Conservation (phyloP, 1,140 invertebrate genomes). For the Polypedilum pembai region DNA sequence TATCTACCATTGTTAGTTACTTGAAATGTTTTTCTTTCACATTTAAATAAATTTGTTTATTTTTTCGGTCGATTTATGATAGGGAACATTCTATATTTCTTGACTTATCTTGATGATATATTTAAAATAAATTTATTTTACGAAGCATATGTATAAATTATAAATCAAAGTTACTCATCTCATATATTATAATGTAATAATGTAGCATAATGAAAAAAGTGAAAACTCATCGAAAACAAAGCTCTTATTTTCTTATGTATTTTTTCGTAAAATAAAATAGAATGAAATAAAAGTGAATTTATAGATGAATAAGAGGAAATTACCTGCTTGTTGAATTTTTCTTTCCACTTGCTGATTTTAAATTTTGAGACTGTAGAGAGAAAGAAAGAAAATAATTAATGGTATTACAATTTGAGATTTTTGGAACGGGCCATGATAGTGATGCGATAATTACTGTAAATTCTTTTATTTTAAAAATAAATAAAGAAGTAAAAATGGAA, state of each 20-base stretch:
- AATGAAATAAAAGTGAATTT: not conserved
- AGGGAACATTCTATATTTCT: not conserved
- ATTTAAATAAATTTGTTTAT: not conserved
- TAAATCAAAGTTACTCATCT: not conserved
- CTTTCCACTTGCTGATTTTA: constrained; percentile 39
- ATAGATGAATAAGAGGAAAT: not conserved
- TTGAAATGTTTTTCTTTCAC: not conserved
- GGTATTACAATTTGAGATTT: not conserved
- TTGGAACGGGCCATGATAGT: not conserved
- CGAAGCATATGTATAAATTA: not conserved
- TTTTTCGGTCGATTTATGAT: not conserved
- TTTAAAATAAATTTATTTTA: constrained; percentile 7
- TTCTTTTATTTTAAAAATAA: not conserved
- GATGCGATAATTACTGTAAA: not conserved
- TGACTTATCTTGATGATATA: not conserved
- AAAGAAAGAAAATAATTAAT: not conserved
- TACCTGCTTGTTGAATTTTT: constrained; percentile 32
- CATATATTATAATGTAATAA: not conserved
- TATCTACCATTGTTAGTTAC: not conserved
- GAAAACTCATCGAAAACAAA: constrained; percentile 15
- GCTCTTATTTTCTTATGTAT: not conserved
- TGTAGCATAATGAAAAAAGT: constrained; percentile 7
- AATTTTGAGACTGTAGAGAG: constrained; percentile 1
- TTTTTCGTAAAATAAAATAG: not conserved
- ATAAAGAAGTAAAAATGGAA: not conserved